phyloP scores from a whole-genome alignment of 2,113 vertebrate genomes.

The Motacilla tschutschensis region DNA sequence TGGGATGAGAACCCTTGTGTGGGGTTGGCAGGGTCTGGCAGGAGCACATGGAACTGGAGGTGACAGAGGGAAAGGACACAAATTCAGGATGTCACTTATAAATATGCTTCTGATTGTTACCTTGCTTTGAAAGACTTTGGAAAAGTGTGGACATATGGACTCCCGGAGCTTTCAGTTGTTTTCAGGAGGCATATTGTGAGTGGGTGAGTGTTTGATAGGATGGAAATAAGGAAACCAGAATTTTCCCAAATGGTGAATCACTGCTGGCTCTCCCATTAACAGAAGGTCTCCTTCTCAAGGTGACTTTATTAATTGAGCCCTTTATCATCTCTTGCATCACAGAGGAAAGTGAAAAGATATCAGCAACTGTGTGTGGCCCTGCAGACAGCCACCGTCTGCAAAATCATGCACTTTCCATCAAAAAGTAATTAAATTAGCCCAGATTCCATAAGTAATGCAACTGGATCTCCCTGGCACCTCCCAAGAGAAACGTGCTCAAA shows the following conservation, averaged over 20 bases:
- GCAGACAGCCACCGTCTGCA: constrained; percentile 68
- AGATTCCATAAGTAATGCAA: constrained; percentile 68
- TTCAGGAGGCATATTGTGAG: constrained; percentile 50
- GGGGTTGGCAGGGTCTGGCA: rapidly evolving
- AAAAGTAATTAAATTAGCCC: constrained; percentile 84
- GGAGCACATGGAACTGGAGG: background rate
- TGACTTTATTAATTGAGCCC: constrained; percentile 82
- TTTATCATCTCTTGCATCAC: constrained; percentile 85
- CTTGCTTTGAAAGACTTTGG: background rate
- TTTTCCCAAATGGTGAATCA: constrained; percentile 67
- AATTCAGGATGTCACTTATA: background rate
- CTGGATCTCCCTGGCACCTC: constrained; percentile 5
- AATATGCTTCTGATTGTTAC: background rate
- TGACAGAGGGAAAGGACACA: background rate
- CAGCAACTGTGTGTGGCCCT: constrained; percentile 51
- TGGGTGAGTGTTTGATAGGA: constrained; percentile 57
- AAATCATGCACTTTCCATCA: constrained; percentile 81
- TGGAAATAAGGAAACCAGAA: constrained; percentile 74
- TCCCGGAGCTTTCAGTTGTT: constrained; percentile 4
- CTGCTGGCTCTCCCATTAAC: constrained; percentile 76
- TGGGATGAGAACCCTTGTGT: background rate
- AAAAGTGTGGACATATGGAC: background rate
- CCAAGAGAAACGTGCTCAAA: constrained; percentile 18
- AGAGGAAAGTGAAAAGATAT: constrained; percentile 49
- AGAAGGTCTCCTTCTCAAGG: constrained; percentile 80